phyloP scores from a whole-genome alignment of 2,888 invertebrate species.

The Eristalis intricaria region DNA sequence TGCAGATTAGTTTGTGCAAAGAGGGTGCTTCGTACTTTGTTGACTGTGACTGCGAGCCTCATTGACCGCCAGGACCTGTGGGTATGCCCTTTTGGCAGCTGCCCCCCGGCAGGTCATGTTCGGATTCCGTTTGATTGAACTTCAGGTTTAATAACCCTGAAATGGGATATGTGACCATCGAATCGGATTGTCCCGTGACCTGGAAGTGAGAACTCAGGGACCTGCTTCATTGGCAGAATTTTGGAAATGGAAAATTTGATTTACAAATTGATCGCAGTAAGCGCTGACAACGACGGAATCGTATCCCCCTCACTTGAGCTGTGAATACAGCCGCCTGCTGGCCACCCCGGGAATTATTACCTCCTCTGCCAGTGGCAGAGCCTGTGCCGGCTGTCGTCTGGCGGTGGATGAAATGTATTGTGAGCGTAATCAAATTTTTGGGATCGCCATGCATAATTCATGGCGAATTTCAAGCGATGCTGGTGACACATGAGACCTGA shows the following conservation, averaged over 20 bases:
- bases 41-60: not conserved
- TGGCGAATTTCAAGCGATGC: not conserved
- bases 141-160: conserved; percentile 47
- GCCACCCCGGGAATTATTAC: not conserved
- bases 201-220: conserved; percentile 6
- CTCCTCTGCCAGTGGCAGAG: not conserved
- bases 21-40: not conserved
- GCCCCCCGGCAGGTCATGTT: not conserved
- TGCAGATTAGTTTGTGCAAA: not conserved
- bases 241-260: conserved; percentile 20
- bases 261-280: conserved; percentile 42
- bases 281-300: not conserved
- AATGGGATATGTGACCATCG: conserved; percentile 35
- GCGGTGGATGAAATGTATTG: conserved; percentile 20
- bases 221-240: conserved; percentile 47
- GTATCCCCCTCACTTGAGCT: not conserved
- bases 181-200: not conserved
- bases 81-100: not conserved
- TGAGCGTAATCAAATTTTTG: conserved; percentile 34
- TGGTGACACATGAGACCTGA: conserved; percentile 32
- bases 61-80: not conserved
- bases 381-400: not conserved
- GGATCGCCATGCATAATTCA: conserved; percentile 42
- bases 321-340: not conserved
- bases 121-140: conserved; percentile 36